phyloP scores from a whole-genome alignment of 2,888 invertebrate species.

The Lasioglossum calceatum region DNA sequence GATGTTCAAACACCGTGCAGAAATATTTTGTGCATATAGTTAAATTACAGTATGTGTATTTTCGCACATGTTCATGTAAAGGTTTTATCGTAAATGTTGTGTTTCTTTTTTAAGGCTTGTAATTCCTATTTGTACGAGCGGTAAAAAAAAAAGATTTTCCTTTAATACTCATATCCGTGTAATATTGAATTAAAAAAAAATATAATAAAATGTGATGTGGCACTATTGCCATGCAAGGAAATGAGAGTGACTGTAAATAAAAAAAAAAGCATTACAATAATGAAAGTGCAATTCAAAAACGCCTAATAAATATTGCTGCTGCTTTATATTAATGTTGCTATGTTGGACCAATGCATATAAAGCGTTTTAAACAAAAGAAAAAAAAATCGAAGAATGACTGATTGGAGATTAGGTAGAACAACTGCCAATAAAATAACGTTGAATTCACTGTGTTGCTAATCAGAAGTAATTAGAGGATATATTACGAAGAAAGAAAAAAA shows the following conservation, averaged over 20 bases:
- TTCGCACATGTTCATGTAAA: constrained; percentile 38
- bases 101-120: constrained; percentile 51
- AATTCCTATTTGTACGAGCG: constrained; percentile 51
- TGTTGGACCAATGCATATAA: constrained; percentile 72
- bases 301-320: constrained; percentile 72
- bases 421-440: constrained; percentile 74
- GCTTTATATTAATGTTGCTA: constrained; percentile 70
- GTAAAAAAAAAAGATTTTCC: constrained; percentile 54
- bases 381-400: constrained; percentile 72
- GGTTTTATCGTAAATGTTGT: constrained; percentile 54
- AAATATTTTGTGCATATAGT: constrained; percentile 42
- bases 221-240: constrained; percentile 47
- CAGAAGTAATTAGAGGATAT: constrained; percentile 47
- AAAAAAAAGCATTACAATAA: constrained; percentile 67
- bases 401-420: constrained; percentile 75
- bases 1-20: constrained; percentile 42
- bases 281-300: constrained; percentile 78
- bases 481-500: constrained; percentile 18
- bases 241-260: constrained; percentile 57
- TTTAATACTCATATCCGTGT: constrained; percentile 73
- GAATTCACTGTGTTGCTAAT: constrained; percentile 60
- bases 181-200: constrained; percentile 61
- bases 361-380: constrained; percentile 66
- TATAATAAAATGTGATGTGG: constrained; percentile 53
- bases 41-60: constrained; percentile 45